Evolutionary conservation across 2,797 vertebrate genomes (phyloP).

Genomic region (Enteromius afrohamiltoni): DNA sequence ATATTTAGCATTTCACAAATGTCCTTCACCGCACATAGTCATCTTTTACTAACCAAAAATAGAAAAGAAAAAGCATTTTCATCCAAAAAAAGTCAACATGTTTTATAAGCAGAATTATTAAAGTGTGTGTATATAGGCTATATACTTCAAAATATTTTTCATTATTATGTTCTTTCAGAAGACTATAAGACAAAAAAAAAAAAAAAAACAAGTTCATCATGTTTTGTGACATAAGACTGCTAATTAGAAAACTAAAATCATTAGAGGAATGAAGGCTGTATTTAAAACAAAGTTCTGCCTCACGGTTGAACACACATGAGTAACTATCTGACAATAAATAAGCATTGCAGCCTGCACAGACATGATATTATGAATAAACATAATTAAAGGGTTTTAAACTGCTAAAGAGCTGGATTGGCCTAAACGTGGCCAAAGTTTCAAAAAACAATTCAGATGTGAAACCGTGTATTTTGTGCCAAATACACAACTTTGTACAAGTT

Average conservation of each 20-base stretch:
- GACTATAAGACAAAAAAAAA: not conserved
- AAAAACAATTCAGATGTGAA: too few species aligned
- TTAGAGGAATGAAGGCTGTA: not conserved
- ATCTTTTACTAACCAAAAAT: too few species aligned
- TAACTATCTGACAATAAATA: not conserved
- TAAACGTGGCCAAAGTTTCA: too few species aligned
- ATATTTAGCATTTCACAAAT: not conserved
- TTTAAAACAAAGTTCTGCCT: not conserved
- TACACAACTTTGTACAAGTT: too few species aligned
- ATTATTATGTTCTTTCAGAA: not conserved
- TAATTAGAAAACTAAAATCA: not conserved
- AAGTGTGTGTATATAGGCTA: not conserved
- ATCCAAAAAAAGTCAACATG: not conserved
- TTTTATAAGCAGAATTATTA: not conserved
- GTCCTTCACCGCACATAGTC: not conserved
- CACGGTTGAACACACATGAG: not conserved
- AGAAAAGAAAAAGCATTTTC: too few species aligned
- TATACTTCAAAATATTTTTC: too few species aligned
- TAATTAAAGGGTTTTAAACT: not conserved
- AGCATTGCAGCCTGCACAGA: not conserved
- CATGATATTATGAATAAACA: not conserved
- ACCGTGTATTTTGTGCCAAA: too few species aligned
- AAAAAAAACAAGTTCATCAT: not conserved
- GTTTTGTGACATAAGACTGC: not conserved
- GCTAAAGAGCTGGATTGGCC: too few species aligned